Evolutionary conservation across 2,113 vertebrate genomes (phyloP), one percentile per base, ranked within the genome.

Genomic region (Siniperca knerii): DNA sequence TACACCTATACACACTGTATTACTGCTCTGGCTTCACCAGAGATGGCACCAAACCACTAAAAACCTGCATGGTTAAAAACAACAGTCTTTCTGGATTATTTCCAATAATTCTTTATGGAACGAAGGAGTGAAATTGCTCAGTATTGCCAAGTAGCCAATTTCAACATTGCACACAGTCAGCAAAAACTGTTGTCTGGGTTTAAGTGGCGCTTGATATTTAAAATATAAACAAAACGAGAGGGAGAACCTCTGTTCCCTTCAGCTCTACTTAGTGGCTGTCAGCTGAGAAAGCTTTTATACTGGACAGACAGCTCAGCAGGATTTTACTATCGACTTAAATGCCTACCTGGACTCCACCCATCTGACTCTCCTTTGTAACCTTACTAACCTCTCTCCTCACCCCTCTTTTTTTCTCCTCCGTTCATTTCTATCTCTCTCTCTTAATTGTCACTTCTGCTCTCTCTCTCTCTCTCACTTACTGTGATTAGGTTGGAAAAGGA

Each of bases 81-180:
- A 75, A 75, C 21, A 23, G 4, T 50, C 67, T 40, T 13, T 50
- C 79, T 93, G 92, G 92, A 81, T 84, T 42, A 29, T 55, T 35
- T 90, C 91, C 89, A 92, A 55, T 84, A 52, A 70, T 83, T 90
- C 75, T 70, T 61, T 54, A 79, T 35, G 23, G 77, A 87, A 65
- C 13, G 71, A 74, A 16, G 55, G 48, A 48, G 42, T 37, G 60
- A 40, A 67, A 70, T 70, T 42, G 66, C 77, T 82, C 77, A 23
- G 68, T 40, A 48, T 77, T 90, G 91, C 90, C 90, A 90, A 90
- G 84, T 66, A 87, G 75, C 75, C 89, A 86, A 87, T 92, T 90
- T 89, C 83, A 66, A 16, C 85, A 73, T 85, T 65, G 29, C 37
- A 23, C 74, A 4, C 66, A 33, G 87, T 93, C 92, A 93, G 91